Percentiles rank a stretch among this genome's conserved stretches.
Evolutionary conservation across 2,888 invertebrate genomes (phyloP).

Genomic region (Lycocerus yunnanus): DNA sequence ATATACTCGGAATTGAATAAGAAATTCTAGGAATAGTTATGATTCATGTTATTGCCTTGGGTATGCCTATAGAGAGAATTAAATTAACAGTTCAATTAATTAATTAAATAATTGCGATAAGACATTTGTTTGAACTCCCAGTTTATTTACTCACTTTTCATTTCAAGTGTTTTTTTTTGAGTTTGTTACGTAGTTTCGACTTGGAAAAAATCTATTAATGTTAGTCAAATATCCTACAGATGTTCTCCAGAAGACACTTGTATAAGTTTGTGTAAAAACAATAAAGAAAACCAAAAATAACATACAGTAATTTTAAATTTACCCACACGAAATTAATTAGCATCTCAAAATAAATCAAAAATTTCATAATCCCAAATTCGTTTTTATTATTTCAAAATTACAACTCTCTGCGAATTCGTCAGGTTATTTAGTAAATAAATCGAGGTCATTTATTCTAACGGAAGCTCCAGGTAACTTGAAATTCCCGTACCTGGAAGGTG

Average conservation of each 20-base stretch:
- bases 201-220: not conserved
- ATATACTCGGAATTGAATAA: not conserved
- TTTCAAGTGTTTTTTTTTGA: not conserved
- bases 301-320: not conserved
- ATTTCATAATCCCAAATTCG: not conserved
- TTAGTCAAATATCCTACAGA: not conserved
- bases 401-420: not conserved
- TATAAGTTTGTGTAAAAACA: not conserved
- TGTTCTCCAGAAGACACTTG: not conserved
- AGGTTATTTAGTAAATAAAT: not conserved
- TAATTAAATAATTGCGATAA: not conserved
- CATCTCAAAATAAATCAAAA: not conserved
- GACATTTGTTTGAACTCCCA: not conserved
- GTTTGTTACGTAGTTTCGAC: not conserved
- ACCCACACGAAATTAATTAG: not conserved
- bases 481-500: not conserved
- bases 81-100: not conserved
- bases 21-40: not conserved
- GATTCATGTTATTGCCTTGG: not conserved
- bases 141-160: not conserved
- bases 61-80: not conserved
- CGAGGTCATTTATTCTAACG: not conserved
- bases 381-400: not conserved
- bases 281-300: conserved; percentile 4
- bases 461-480: not conserved